Evolutionary conservation across 2,888 invertebrate genomes (phyloP).

Genomic region (Aleiodes leptofemur): DNA sequence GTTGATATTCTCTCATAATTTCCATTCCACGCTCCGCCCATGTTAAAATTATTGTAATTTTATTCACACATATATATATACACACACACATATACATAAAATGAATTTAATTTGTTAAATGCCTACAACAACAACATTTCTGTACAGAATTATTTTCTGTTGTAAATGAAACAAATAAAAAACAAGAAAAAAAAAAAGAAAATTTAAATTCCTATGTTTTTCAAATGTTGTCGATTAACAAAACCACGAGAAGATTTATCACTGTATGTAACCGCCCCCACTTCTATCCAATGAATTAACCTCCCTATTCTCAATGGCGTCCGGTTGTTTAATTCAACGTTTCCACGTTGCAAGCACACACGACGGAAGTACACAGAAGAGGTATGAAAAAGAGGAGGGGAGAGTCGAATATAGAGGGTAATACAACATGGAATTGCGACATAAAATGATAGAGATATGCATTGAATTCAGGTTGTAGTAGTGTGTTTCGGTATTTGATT

Average conservation of each 20-base stretch:
- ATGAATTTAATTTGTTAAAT: too few species aligned
- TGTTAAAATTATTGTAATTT: too few species aligned
- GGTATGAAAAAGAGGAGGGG: conserved; percentile 32
- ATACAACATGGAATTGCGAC: conserved; percentile 38
- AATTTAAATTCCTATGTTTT: conserved; percentile 8
- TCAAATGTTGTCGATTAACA: conserved; percentile 31
- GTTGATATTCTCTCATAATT: too few species aligned
- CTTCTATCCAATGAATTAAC: conserved; percentile 51
- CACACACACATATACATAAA: too few species aligned
- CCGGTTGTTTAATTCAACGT: conserved; percentile 60
- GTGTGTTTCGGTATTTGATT: conserved; percentile 62
- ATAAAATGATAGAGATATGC: conserved; percentile 39
- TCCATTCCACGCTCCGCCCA: too few species aligned
- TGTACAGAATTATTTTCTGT: too few species aligned
- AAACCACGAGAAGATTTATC: conserved; percentile 37
- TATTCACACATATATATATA: too few species aligned
- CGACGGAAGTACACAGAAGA: conserved; percentile 37
- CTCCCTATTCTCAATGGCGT: conserved; percentile 53
- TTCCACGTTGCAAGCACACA: conserved; percentile 47
- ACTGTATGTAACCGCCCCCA: conserved; percentile 38
- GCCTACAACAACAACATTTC: too few species aligned
- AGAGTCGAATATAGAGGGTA: background rate
- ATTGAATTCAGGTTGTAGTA: conserved; percentile 45
- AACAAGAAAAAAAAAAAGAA: conserved; percentile 7
- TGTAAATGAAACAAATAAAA: background rate